Evolutionary conservation across 2,888 invertebrate species (phyloP).

Genomic region (Cantharis rustica): DNA sequence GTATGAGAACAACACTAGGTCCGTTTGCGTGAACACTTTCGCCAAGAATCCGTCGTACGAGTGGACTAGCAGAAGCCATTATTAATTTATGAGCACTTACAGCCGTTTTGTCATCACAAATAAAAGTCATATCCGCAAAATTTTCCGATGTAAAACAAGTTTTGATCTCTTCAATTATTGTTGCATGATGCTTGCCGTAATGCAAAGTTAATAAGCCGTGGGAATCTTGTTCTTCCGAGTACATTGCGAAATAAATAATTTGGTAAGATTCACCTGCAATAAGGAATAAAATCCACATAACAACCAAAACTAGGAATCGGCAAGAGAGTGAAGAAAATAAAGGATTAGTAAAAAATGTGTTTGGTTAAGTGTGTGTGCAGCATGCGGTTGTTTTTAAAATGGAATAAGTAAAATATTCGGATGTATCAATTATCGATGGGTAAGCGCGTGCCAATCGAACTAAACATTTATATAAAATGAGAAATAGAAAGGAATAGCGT

Average conservation of each 20-base stretch:
- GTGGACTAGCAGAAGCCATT: constrained; percentile 85
- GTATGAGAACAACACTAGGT: constrained; percentile 81
- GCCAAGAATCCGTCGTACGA: constrained; percentile 77
- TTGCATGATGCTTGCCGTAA: constrained; percentile 92
- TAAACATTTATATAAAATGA: neutral
- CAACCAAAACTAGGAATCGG: neutral
- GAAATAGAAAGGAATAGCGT: constrained; percentile 1
- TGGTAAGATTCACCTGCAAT: constrained; percentile 46
- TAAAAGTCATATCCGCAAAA: constrained; percentile 84
- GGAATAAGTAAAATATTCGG: neutral
- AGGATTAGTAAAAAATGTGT: neutral
- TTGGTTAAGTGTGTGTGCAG: neutral
- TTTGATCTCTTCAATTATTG: constrained; percentile 87
- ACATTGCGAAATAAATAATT: constrained; percentile 58
- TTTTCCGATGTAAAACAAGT: constrained; percentile 86
- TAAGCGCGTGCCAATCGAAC: neutral
- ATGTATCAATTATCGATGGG: constrained; percentile 3
- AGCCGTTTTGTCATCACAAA: constrained; percentile 83
- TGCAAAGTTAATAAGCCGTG: constrained; percentile 86
- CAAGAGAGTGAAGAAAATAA: neutral
- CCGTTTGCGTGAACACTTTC: constrained; percentile 73
- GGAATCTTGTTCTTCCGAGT: constrained; percentile 60
- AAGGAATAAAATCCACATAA: constrained; percentile 17
- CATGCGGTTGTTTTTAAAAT: neutral
- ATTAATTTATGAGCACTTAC: constrained; percentile 84